Evolutionary conservation across 2,797 vertebrate genomes (phyloP).

Genomic region (Zenarchopterus dispar): DNA sequence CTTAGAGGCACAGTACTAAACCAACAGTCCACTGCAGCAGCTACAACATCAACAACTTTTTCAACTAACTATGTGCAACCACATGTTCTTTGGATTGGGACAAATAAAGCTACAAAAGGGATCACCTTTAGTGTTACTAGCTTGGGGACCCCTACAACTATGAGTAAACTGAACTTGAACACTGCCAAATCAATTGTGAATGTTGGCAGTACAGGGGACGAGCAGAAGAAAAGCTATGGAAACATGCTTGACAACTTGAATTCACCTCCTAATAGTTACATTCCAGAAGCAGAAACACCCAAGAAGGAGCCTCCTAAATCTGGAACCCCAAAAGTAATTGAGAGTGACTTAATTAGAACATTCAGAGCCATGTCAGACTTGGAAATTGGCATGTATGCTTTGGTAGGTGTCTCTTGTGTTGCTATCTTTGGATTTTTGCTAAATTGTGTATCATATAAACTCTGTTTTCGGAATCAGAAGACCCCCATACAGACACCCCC

Average conservation of each 20-base stretch:
- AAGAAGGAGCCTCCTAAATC: constrained; percentile 81
- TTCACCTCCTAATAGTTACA: constrained; percentile 62
- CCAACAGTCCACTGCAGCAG: constrained; percentile 11
- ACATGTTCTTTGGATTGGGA: constrained; percentile 42
- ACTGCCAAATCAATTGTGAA: constrained; percentile 63
- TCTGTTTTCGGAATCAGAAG: constrained; percentile 86
- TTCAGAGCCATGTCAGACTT: constrained; percentile 85
- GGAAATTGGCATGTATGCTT: constrained; percentile 92
- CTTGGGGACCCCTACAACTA: constrained; percentile 20
- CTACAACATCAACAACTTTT: constrained; percentile 23
- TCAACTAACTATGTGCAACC: constrained; percentile 38
- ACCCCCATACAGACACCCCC: constrained; percentile 80
- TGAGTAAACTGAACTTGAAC: constrained; percentile 31
- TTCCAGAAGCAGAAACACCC: constrained; percentile 39
- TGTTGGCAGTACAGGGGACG: constrained; percentile 37
- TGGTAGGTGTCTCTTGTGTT: constrained; percentile 89
- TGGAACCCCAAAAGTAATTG: constrained; percentile 69
- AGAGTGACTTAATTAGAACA: constrained; percentile 77
- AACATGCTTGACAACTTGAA: constrained; percentile 79
- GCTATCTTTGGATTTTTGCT: constrained; percentile 92
- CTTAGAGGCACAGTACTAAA: constrained; percentile 64
- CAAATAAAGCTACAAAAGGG: constrained; percentile 31
- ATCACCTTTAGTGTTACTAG: constrained; percentile 3
- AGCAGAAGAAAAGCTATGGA: constrained; percentile 70
- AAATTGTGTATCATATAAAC: constrained; percentile 88